Evolutionary conservation across 1,140 invertebrate species (phyloP).

Genomic region (Achroia grisella): DNA sequence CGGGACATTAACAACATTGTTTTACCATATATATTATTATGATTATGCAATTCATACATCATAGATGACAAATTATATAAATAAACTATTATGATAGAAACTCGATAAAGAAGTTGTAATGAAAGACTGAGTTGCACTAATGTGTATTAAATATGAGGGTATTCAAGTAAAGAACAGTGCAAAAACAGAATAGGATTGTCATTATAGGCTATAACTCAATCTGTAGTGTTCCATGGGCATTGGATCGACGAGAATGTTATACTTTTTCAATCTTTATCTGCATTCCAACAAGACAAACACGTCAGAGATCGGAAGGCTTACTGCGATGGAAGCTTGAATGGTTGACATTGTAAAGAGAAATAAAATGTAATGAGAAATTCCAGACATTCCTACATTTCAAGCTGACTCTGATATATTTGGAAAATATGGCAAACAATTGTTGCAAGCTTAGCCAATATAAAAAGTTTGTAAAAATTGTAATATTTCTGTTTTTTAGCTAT

Average conservation of each 20-base stretch:
- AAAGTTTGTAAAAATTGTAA: too few species aligned
- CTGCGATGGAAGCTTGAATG: slow-evolving; percentile 15
- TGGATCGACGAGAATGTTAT: slow-evolving; percentile 52
- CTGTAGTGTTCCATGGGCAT: slow-evolving; percentile 37
- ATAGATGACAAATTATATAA: slow-evolving; percentile 67
- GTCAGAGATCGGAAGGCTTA: slow-evolving; percentile 36
- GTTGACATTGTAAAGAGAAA: slow-evolving; percentile 28
- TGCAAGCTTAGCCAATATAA: too few species aligned
- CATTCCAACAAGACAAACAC: slow-evolving; percentile 46
- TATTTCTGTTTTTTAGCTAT: too few species aligned
- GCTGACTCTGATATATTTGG: too few species aligned
- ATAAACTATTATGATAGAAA: slow-evolving; percentile 45
- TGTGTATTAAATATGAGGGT: slow-evolving; percentile 67
- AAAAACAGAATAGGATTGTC: slow-evolving; percentile 64
- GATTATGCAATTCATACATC: slow-evolving; percentile 65
- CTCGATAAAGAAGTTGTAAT: slow-evolving; percentile 54
- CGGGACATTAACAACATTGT: too few species aligned
- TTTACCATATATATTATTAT: too few species aligned
- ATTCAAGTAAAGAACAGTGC: slow-evolving; percentile 63
- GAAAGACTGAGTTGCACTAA: slow-evolving; percentile 51
- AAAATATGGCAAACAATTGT: too few species aligned
- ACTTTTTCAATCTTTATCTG: slow-evolving; percentile 58
- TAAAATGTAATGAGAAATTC: slow-evolving; percentile 47
- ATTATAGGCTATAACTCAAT: slow-evolving; percentile 72
- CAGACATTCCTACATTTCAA: slow-evolving; percentile 17